A percentile compares a stretch with the other conserved stretches of the same genome.
phyloP scores from a whole-genome alignment of 2,797 vertebrate genomes.

The Hemibagrus guttatus region DNA sequence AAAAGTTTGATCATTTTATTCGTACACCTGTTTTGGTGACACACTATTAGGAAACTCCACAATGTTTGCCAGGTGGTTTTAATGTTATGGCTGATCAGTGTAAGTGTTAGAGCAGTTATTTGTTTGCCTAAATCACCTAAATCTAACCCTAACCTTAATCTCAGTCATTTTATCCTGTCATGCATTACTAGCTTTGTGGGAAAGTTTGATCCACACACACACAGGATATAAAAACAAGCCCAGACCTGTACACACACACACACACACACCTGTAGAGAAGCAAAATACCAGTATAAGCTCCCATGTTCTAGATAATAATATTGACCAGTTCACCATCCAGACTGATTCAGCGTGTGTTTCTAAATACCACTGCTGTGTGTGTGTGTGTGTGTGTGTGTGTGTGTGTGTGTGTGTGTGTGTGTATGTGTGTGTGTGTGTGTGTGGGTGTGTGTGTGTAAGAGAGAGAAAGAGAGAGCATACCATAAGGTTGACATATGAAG shows the following conservation, averaged over 20 bases:
- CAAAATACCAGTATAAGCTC: background rate
- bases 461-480: background rate
- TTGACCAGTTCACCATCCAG: background rate
- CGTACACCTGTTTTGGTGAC: no score
- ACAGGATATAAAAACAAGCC: background rate
- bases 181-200: background rate
- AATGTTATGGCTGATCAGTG: no score
- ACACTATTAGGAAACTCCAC: no score
- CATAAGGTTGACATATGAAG: constrained; percentile 27
- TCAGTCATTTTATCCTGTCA: background rate
- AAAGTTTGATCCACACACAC: background rate
- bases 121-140: background rate
- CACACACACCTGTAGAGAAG: background rate
- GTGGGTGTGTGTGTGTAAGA: background rate
- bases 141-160: background rate
- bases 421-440: background rate
- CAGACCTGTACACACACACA: background rate
- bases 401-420: no score
- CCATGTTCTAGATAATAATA: background rate
- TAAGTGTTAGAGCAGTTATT: no score
- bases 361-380: background rate
- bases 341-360: background rate
- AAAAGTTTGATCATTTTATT: no score
- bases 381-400: no score
- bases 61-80: no score